Conservation (phyloP, 2,888 invertebrate genomes). For the Abscondita cerata region DNA sequence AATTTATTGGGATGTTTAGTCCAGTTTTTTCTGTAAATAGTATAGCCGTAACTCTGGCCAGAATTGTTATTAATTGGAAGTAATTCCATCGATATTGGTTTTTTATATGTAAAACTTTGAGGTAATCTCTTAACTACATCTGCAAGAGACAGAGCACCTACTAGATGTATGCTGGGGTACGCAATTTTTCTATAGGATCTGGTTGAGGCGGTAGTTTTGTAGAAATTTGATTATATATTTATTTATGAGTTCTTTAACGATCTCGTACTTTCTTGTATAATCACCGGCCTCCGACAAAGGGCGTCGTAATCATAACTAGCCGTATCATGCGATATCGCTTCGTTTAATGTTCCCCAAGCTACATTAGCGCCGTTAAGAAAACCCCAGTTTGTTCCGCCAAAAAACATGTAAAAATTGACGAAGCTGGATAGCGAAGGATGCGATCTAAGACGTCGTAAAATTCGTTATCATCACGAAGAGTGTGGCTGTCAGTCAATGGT, state of each 20-base stretch:
- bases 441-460: slow-evolving; percentile 44
- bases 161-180: slow-evolving; percentile 47
- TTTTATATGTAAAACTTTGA: slow-evolving; percentile 21
- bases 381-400: slow-evolving; percentile 87
- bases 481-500: slow-evolving; percentile 58
- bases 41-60: slow-evolving; percentile 66
- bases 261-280: slow-evolving; percentile 81
- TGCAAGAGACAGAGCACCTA: slow-evolving; percentile 46
- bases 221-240: slow-evolving; percentile 49
- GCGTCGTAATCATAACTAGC: slow-evolving; percentile 74
- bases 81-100: slow-evolving; percentile 50
- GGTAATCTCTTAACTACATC: slow-evolving; percentile 35
- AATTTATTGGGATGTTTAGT: slow-evolving; percentile 45
- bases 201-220: slow-evolving; percentile 53
- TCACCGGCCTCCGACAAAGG: slow-evolving; percentile 90
- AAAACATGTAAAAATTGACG: slow-evolving; percentile 93
- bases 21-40: slow-evolving; percentile 59
- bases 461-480: slow-evolving; percentile 35
- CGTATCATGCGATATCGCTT: slow-evolving; percentile 53
- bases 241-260: slow-evolving; percentile 67
- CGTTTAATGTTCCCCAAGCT: slow-evolving; percentile 42
- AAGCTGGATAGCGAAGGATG: slow-evolving; percentile 55
- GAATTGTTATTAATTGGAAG: slow-evolving; percentile 55
- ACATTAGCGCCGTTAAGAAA: slow-evolving; percentile 61
- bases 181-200: slow-evolving; percentile 46